Conservation (phyloP, 2,113 vertebrate genomes). For the Hyperopisus bebe region DNA sequence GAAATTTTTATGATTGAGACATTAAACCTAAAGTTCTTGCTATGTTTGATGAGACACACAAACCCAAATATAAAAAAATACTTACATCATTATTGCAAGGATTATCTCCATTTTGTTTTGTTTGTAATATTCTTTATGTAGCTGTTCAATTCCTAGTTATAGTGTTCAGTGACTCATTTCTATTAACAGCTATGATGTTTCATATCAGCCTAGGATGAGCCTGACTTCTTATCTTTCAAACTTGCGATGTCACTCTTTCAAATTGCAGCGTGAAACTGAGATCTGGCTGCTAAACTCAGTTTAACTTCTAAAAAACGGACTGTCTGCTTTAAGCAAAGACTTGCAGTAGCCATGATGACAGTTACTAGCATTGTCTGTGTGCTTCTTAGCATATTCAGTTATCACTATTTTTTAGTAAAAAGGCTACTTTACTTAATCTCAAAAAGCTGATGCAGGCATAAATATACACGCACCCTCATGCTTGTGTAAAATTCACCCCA, state of each 20-base stretch:
- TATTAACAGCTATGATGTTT: background rate
- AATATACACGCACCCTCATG: background rate
- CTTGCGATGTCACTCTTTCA: background rate
- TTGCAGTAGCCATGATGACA: background rate
- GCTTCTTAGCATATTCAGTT: background rate
- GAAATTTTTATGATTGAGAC: background rate
- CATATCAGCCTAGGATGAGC: background rate
- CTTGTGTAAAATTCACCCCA: background rate
- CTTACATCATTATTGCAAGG: background rate
- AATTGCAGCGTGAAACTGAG: background rate
- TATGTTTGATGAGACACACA: background rate
- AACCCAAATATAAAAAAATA: background rate
- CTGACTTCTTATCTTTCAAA: background rate
- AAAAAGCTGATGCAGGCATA: background rate
- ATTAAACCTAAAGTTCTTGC: background rate
- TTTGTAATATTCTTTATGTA: background rate
- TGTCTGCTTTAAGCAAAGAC: background rate
- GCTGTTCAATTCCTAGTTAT: background rate
- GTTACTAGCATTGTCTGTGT: background rate
- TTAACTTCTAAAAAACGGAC: background rate
- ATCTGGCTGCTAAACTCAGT: background rate
- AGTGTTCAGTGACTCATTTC: background rate
- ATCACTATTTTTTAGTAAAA: background rate
- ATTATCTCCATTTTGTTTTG: background rate
- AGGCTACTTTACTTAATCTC: background rate